Conservation (phyloP, 2,113 vertebrate genomes). For the zebrafish (Danio rerio) region GRCz12tu NC_133192.1:34722001-34722500, state of each 20-base stretch:
- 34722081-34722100: constrained; percentile 54
- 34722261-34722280: constrained; percentile 61
- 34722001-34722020: constrained; percentile 48
- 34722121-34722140: constrained; percentile 61
- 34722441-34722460: not conserved
- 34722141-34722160: constrained; percentile 59
- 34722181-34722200: constrained; percentile 63
- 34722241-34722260: constrained; percentile 57
- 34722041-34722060: constrained; percentile 54
- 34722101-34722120: constrained; percentile 56
- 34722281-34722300: constrained; percentile 45
- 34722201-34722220: constrained; percentile 52
- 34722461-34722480: not conserved
- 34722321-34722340: constrained; percentile 46
- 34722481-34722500: not conserved
- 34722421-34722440: constrained; percentile 19
- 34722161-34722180: constrained; percentile 60
- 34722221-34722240: constrained; percentile 61
- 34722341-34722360: not conserved
- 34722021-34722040: constrained; percentile 55
- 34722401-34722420: not conserved
- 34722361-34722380: constrained; percentile 22
- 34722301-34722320: constrained; percentile 33
- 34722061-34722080: constrained; percentile 58
- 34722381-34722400: constrained; percentile 15